These are phyloP conservation scores for Rhagonycha lutea DNA, from an alignment of 2,888 invertebrate genomes.

Conservation along the genomic window DNA sequence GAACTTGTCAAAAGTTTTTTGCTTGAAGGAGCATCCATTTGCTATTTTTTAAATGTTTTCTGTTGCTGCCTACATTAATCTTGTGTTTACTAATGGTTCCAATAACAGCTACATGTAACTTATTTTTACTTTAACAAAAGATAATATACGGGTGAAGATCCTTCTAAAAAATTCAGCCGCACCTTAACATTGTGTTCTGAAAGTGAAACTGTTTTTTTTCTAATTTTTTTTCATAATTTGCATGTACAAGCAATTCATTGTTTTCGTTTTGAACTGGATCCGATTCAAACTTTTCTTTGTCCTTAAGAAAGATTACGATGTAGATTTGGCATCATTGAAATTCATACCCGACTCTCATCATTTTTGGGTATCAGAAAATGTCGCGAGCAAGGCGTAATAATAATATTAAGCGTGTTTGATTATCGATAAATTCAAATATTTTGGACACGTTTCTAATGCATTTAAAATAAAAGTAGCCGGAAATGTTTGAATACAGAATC, in stretches of 20 bases:
- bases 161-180: conserved; percentile 22
- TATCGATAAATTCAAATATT: conserved; percentile 7
- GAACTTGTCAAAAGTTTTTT: not conserved
- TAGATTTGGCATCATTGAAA: conserved; percentile 1
- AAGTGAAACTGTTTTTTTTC: conserved; percentile 22
- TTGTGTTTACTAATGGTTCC: not conserved
- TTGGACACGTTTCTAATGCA: conserved; percentile 18
- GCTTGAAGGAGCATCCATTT: not conserved
- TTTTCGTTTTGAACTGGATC: conserved; percentile 15
- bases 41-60: not conserved
- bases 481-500: conserved; percentile 28
- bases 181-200: conserved; percentile 20
- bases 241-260: conserved; percentile 7
- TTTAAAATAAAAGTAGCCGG: conserved; percentile 22
- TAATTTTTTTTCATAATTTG: conserved; percentile 8
- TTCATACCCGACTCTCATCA: not conserved
- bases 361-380: not conserved
- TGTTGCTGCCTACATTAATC: not conserved
- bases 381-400: conserved; percentile 1
- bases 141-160: conserved; percentile 13
- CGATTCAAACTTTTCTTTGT: conserved; percentile 14
- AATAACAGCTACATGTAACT: not conserved
- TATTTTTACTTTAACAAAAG: not conserved
- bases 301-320: conserved; percentile 8
- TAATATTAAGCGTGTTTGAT: not conserved